Base-by-base conservation (phyloP, 2,888 invertebrate species). In the Neocrepidodera transversa region DNA sequence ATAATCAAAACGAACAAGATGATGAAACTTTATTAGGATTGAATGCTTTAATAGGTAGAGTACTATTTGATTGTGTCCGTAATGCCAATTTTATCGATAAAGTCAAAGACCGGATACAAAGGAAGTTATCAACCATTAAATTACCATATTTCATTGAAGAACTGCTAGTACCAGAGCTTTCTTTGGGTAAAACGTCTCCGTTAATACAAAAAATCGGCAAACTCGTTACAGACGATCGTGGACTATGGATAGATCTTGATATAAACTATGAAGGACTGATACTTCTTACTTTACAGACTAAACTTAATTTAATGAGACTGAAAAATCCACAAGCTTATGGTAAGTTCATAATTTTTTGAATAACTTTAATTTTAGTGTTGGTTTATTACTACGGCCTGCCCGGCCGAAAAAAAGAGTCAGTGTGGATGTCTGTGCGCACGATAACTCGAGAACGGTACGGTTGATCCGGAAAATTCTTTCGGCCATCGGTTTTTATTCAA, bases 61-160 rank as follows among this genome's bases (percentile, higher is more conserved):
- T 94, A 36, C 83, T 93, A 69, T 95, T 88, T 78, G 96, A 96
- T 79, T 86, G 93, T 75, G 86, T 92, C 76, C 85, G 88, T 26
- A 89, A 92, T 75, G 84, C 86, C 1, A 79, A 81, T 59, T 90
- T 91, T 82, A 86, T 87, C 30, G 82, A 83, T 56, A 83, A 87
- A 62, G 84, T 95, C 30, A 88, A 89, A 75, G 87, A 88, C 50
- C 87, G 89, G 74, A 89, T 95, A 74, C 93, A 96, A 80, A 86
- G 89, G 73, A 96, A 96, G 81, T 82, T 96, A 1, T 86, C 88
- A 58, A 90, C 92, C 59, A 90, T 96, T 67, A 93, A 91, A 84
- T 79, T 92, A 63, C 95, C 96, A 1, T 89, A 91, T 70, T 94
- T 95, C 80, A 92, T 96, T 83, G 92, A 93, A 64, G 90, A 91